Evolutionary conservation across 2,888 invertebrate genomes (phyloP).

Genomic region (Hylaea fasciaria): DNA sequence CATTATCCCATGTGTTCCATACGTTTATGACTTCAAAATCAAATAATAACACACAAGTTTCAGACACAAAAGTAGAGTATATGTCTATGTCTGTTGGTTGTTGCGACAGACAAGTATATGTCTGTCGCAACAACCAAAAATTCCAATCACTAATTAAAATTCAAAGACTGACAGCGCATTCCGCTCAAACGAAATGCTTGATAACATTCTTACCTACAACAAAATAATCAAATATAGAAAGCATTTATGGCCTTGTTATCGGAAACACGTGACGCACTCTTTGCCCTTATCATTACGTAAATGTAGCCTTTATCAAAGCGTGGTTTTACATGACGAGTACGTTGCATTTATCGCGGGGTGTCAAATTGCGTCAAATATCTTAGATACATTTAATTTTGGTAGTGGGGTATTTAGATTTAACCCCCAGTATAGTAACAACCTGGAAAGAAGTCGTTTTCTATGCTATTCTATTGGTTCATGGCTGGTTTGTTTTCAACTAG

Average conservation of each 20-base stretch:
- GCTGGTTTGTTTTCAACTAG: too few species aligned
- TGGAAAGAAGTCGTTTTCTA: too few species aligned
- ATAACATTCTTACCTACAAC: not conserved
- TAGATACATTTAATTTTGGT: too few species aligned
- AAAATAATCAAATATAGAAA: not conserved
- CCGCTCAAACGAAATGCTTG: not conserved
- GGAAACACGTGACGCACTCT: conserved; percentile 9
- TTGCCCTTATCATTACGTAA: not conserved
- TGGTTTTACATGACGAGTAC: not conserved
- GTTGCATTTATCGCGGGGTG: not conserved
- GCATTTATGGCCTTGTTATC: conserved; percentile 8
- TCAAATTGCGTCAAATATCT: not conserved
- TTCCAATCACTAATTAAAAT: not conserved
- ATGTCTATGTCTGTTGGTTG: too few species aligned
- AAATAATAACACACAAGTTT: too few species aligned
- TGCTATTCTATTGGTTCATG: too few species aligned
- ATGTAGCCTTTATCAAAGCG: conserved; percentile 2
- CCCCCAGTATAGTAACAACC: too few species aligned
- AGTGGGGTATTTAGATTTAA: too few species aligned
- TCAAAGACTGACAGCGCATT: not conserved
- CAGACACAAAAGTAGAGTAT: too few species aligned
- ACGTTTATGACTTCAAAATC: too few species aligned
- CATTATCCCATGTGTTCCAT: too few species aligned
- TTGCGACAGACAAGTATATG: too few species aligned
- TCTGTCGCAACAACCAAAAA: not conserved